phyloP scores from a whole-genome alignment of 1,140 invertebrate genomes.

The Aphidius ervi region DNA sequence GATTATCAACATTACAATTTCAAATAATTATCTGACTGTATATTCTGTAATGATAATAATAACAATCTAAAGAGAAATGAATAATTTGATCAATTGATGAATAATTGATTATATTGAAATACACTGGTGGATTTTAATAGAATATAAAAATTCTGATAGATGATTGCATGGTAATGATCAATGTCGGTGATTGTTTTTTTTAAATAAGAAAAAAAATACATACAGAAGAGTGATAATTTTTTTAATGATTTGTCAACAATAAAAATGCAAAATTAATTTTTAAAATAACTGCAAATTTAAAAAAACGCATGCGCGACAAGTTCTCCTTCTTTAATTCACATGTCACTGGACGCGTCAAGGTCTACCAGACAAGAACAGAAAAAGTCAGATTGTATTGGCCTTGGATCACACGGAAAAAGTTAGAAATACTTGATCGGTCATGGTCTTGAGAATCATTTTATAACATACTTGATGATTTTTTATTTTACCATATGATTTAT shows the following conservation, averaged over 20 bases:
- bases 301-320: not conserved
- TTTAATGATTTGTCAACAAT: not conserved
- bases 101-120: too few species aligned
- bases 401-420: conserved; percentile 10
- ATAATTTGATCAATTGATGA: too few species aligned
- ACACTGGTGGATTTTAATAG: too few species aligned
- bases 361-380: conserved; percentile 2
- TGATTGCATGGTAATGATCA: too few species aligned
- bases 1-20: too few species aligned
- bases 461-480: too few species aligned
- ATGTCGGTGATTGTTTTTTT: too few species aligned
- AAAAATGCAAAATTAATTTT: not conserved
- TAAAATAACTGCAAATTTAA: not conserved
- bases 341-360: conserved; percentile 11
- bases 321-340: not conserved
- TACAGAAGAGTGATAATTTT: not conserved
- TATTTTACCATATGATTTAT: too few species aligned
- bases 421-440: conserved; percentile 7
- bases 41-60: too few species aligned
- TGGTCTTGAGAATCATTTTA: not conserved
- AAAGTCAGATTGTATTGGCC: conserved; percentile 3
- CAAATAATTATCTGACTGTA: too few species aligned
- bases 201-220: not conserved
- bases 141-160: too few species aligned
- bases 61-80: too few species aligned